Evolutionary conservation across 2,888 invertebrate genomes (phyloP), one percentile per base, ranked within the genome.

Genomic region (Cancer borealis): DNA sequence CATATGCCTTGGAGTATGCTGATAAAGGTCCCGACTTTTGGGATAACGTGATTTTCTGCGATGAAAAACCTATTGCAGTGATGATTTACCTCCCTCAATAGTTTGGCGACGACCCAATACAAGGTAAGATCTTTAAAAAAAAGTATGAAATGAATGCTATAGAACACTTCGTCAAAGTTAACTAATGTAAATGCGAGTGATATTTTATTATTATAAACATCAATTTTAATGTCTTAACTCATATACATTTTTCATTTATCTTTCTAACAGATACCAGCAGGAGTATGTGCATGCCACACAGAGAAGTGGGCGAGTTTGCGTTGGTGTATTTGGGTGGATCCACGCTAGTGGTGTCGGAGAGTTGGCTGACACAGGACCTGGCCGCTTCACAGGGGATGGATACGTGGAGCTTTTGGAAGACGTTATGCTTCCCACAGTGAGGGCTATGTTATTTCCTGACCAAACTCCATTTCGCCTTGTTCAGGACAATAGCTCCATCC

Each of bases 401-500:
- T 66, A 91, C 30, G 26, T 91, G 5, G 60, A 91, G 10, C 39
- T 91, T 30, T 12, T 60, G 91, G 49, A 39, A 10, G 91, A 91
- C 3, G 26, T 91, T 45, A 66, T 66, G 91, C 91, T 91, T 17
- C 91, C 91, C 46, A n/a, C 91, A 8, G 91, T 39, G 3, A n/a
- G 26, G 66, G 39, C 30, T 17, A 4, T 26, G 49, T 39, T 91
- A 39, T 91, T 66, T 30, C 66, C 91, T n/a, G 91, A 66, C 12
- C 8, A 60, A 26, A 39, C 26, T 5, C 91, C 60, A 30, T 91
- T 91, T 54, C n/a, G 26, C 54, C 90, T 90, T 6, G 14, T 54
- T 49, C 90, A 90, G 30, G 90, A 90, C 30, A 90, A 91, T 54
- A 91, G 91, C 91, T 54, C 90, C 14, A 54, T 90, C 60, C 90